Conservation (phyloP, 2,888 invertebrate species). For the Caenorhabditis becei region DNA sequence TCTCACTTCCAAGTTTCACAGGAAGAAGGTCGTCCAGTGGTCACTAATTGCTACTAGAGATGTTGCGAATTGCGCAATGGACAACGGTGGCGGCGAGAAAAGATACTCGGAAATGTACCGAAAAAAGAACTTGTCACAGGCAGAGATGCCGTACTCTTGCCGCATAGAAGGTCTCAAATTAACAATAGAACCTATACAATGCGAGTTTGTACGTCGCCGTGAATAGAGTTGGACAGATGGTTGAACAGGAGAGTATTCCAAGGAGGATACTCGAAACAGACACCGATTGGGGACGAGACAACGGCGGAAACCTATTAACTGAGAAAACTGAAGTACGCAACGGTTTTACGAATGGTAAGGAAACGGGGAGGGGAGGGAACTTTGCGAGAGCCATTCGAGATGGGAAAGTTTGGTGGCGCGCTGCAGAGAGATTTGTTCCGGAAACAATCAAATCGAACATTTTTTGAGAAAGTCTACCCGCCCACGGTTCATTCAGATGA, state of each 20-base stretch:
- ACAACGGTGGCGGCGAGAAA: conserved; percentile 14
- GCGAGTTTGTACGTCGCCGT: conserved; percentile 27
- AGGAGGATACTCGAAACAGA: conserved; percentile 45
- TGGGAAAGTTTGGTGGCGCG: conserved; percentile 2
- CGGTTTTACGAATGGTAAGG: conserved; percentile 7
- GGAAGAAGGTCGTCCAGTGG: conserved; percentile 34
- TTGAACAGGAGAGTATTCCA: not conserved
- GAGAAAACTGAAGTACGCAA: not conserved
- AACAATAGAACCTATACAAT: conserved; percentile 48
- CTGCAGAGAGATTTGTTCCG: not conserved
- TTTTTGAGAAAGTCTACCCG: no score
- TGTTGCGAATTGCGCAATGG: conserved; percentile 53
- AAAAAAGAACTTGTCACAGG: conserved; percentile 35
- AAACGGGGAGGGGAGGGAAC: conserved; percentile 10
- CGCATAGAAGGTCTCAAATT: conserved; percentile 38
- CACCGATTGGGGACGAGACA: conserved; percentile 11
- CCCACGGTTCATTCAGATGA: no score
- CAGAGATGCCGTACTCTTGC: conserved; percentile 11
- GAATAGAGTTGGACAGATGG: conserved; percentile 30
- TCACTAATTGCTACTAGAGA: conserved; percentile 36
- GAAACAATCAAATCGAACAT: conserved; percentile 13
- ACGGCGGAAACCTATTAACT: conserved; percentile 9
- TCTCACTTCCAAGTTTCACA: conserved; percentile 22
- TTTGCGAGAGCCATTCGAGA: not conserved
- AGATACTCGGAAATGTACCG: conserved; percentile 12